Conservation (phyloP, 2,113 vertebrate species). For the Engystomops pustulosus region DNA sequence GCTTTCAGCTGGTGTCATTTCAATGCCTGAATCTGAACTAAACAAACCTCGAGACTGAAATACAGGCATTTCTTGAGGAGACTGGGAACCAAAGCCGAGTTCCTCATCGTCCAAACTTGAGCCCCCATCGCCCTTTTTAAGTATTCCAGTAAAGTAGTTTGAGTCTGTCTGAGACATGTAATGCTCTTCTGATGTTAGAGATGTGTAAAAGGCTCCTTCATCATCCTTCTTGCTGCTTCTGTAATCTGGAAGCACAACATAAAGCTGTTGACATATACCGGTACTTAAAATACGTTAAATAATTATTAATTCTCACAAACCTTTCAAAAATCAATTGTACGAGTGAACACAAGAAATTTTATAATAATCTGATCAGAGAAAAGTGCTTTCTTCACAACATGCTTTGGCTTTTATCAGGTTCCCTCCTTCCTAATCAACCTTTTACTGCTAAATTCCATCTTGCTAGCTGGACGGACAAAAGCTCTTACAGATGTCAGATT, state of each 20-base stretch:
- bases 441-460: too few relatives aligned
- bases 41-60: conserved; percentile 79
- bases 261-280: too few relatives aligned
- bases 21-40: conserved; percentile 86
- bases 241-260: conserved; percentile 74
- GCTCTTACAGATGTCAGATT: too few relatives aligned
- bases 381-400: too few relatives aligned
- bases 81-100: conserved; percentile 62
- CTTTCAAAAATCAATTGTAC: too few relatives aligned
- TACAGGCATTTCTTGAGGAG: conserved; percentile 75
- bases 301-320: too few relatives aligned
- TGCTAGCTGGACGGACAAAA: too few relatives aligned
- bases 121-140: conserved; percentile 73
- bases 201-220: conserved; percentile 87
- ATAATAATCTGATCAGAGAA: too few relatives aligned
- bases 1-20: conserved; percentile 86
- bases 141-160: conserved; percentile 83
- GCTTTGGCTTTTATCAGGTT: too few relatives aligned
- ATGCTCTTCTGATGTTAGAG: conserved; percentile 84
- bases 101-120: conserved; percentile 69
- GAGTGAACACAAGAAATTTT: too few relatives aligned
- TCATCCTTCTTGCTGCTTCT: conserved; percentile 69
- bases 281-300: too few relatives aligned
- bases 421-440: too few relatives aligned
- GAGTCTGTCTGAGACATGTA: conserved; percentile 75